Evolutionary conservation across 2,113 vertebrate species (phyloP), one percentile per base, ranked within the genome.

Genomic region (Gnathonemus longibarbis): DNA sequence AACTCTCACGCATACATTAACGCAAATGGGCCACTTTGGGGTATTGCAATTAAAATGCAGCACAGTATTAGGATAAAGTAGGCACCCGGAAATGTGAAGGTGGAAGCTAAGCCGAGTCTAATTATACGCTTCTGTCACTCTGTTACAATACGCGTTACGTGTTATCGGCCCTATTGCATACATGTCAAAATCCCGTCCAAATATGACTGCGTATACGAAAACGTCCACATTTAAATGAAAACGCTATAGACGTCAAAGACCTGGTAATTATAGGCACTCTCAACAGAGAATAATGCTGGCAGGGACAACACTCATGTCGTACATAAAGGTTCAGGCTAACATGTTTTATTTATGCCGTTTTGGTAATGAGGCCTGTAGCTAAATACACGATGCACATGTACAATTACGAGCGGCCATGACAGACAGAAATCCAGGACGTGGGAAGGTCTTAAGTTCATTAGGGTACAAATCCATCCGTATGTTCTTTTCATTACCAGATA

Each of bases 211-310:
- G 19, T 39, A 42, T 80, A 80, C 1, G 15, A 42, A 80, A 80
- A 42, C 7, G 46, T 24, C 42, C 83, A 84, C 83, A 48, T 84
- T 45, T 46, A 84, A 48, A 84, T 84, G 35, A 84, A 48, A 84
- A 24, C 83, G 4, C 10, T 46, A 46, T 9, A 10, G 39, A 48
- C 42, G 45, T 19, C 45, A 84, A 84, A n/a, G 3, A 84, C 83
- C 39, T 48, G 83, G 83, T 48, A 21, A 84, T 48, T 84, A 19
- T 84, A 84, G 83, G 83, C 83, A 84, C 83, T 84, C 83, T 84
- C 83, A 24, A 48, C 21, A 13, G 45, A 39, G 39, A 48, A 84
- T 42, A 46, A 42, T 48, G 83, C 83, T 48, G 83, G 24, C 45
- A 27, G 19, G 39, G 83, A 84, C 45, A 2, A 84, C 45, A 84